A percentile compares a stretch with the other conserved stretches of the same genome.
Conservation (phyloP, 2,113 vertebrate species). For the Calidris pugnax region DNA sequence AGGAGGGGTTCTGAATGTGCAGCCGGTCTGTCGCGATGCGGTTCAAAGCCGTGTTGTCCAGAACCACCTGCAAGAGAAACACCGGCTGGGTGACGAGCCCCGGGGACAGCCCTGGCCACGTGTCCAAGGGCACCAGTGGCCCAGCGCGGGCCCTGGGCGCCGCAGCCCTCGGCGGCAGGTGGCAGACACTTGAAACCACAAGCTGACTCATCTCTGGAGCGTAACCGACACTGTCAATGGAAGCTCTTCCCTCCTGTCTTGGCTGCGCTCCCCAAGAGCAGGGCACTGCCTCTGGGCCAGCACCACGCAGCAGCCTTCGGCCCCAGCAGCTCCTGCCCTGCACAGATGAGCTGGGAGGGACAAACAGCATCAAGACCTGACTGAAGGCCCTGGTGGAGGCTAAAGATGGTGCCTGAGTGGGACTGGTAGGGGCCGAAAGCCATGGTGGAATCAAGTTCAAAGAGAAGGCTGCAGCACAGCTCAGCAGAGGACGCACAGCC, state of each 20-base stretch:
- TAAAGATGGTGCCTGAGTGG: background rate
- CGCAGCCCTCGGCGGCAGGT: background rate
- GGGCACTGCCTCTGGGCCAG: background rate
- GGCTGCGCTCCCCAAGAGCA: background rate
- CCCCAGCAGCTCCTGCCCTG: background rate
- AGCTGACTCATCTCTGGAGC: conserved; percentile 4
- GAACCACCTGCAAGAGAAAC: conserved; percentile 82
- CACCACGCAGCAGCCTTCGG: background rate
- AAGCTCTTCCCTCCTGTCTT: background rate
- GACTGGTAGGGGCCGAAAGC: background rate
- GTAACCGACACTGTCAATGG: conserved; percentile 14
- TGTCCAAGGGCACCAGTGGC: background rate
- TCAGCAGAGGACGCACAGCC: background rate
- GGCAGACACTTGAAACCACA: background rate
- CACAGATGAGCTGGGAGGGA: background rate
- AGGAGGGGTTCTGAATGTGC: conserved; percentile 95
- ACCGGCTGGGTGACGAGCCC: background rate
- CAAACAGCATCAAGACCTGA: fast-evolving
- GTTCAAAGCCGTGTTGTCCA: conserved; percentile 96
- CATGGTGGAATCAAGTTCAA: background rate
- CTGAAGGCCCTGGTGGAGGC: fast-evolving
- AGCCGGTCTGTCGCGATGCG: conserved; percentile 94
- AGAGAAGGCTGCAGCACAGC: background rate
- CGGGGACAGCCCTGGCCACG: fast-evolving
- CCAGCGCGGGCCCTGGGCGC: background rate